Evolutionary conservation across 2,797 vertebrate genomes (phyloP).

Genomic region (Distichodus sexfasciatus): DNA sequence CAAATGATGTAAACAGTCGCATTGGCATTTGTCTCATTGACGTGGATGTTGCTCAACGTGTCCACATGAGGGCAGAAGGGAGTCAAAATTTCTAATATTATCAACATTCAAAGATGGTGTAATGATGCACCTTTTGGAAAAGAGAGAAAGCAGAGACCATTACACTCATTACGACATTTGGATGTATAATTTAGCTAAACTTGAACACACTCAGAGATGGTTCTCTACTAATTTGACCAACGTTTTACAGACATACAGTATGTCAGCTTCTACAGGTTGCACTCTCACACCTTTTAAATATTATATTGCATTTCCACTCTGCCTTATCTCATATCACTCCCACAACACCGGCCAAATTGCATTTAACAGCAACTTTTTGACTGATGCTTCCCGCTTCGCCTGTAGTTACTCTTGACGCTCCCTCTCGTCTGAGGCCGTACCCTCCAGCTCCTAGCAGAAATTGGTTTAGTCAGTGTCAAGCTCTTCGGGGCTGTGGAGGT

Average conservation of each 20-base stretch:
- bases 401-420: not conserved
- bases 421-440: not conserved
- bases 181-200: too few relatives aligned
- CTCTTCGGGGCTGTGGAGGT: too few relatives aligned
- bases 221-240: too few relatives aligned
- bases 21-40: too few relatives aligned
- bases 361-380: not conserved
- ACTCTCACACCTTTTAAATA: slow-evolving; percentile 27
- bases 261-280: slow-evolving; percentile 46
- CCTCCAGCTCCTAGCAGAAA: slow-evolving; percentile 35
- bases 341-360: not conserved
- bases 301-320: slow-evolving; percentile 37
- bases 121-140: not conserved
- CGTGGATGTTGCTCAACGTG: too few relatives aligned
- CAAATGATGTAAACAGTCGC: too few relatives aligned
- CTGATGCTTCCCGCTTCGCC: not conserved
- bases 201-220: too few relatives aligned
- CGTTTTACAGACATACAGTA: too few relatives aligned
- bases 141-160: not conserved
- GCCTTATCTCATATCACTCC: not conserved
- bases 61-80: too few relatives aligned
- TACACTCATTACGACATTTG: not conserved
- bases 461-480: slow-evolving; percentile 49
- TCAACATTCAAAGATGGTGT: not conserved
- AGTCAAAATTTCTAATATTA: not conserved